Base-by-base conservation (phyloP, 2,113 vertebrate genomes). In the Ctenomys sociabilis region DNA sequence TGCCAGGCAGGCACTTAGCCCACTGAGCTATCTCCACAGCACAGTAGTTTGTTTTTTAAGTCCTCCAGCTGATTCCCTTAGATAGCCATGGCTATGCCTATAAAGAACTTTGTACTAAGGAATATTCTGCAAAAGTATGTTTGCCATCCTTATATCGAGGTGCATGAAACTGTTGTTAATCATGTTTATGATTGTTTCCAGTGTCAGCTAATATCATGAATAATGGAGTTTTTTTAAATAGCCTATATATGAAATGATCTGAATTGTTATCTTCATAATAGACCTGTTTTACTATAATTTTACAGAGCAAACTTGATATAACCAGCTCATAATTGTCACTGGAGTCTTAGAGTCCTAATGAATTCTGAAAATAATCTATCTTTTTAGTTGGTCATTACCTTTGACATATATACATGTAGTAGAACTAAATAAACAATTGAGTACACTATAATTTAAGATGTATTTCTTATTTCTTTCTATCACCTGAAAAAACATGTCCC, bases 151-250 rank as follows among this genome's bases (percentile, higher is more conserved):
- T 93, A 7, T 64, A 28, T 63, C 57, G n/a, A 86, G 45, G 77
- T 49, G 32, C 40, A 85, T 64, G 26, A 7, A 89, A 92, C n/a
- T 81, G 22, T 88, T 90, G 84, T 87, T 57, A 49, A 81, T 91
- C 94, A 43, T 73, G 43, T 85, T 89, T 14, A 21, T 59, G 1
- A 22, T 61, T 90, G 30, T 87, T 94, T 87, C 21, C 82, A 0
- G 57, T 77, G 59, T 43, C 59, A 88, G 14, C 22, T 78, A 90
- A 84, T 88, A 73, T 54, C 21, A 59, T 54, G 30, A 86, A 1
- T 91, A 66, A 73, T 72, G 57, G 40, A 30, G 30, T 95, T 95
- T 90, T 78, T 90, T 66, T 92, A 82, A 93, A 37, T 70, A 30
- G 1, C 8, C 4, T 64, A 10, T 64, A 10, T 72, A 7, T 95